Evolutionary conservation across 2,113 vertebrate species (phyloP).

Genomic region (Eulemur macaco): DNA sequence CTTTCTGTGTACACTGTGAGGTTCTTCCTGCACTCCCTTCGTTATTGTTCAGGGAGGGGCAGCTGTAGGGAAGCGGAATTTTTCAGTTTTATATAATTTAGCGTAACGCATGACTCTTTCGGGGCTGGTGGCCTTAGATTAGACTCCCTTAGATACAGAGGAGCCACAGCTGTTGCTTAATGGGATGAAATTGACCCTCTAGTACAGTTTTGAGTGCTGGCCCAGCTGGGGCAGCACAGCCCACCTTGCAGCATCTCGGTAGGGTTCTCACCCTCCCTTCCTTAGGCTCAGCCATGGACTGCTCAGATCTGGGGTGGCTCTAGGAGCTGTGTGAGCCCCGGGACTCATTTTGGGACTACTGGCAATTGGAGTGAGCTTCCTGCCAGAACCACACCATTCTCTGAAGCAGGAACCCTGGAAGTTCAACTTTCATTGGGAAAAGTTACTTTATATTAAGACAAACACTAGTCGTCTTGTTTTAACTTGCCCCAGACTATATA

Average conservation of each 20-base stretch:
- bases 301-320: neutral
- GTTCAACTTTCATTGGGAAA: neutral
- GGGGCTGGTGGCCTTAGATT: neutral
- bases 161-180: neutral
- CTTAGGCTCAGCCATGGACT: neutral
- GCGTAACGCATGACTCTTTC: accelerated
- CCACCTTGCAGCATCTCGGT: neutral
- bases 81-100: neutral
- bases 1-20: neutral
- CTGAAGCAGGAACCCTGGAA: neutral
- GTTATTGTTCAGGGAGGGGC: neutral
- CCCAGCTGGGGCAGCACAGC: neutral
- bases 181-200: neutral
- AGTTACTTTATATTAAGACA: neutral
- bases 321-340: neutral
- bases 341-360: too few species aligned
- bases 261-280: neutral
- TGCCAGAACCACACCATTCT: neutral
- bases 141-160: neutral
- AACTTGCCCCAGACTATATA: neutral
- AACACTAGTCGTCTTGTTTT: neutral
- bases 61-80: neutral
- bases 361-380: neutral
- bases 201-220: too few species aligned
- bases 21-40: neutral